Evolutionary conservation across 2,113 vertebrate genomes (phyloP).

Genomic region (Rhinopithecus roxellana): DNA sequence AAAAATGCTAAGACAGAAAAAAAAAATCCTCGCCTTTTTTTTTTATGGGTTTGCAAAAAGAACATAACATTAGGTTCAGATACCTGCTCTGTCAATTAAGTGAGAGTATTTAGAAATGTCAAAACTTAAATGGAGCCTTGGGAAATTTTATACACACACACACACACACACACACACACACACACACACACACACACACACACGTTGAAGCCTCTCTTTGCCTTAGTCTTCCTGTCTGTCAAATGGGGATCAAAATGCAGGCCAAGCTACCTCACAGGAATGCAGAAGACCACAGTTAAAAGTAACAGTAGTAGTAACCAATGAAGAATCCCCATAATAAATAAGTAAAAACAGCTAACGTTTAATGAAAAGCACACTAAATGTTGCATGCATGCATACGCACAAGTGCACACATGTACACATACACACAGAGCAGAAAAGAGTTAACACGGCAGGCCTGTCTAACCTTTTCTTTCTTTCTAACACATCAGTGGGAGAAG

Average conservation of each 20-base stretch:
- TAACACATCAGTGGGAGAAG: too few species aligned
- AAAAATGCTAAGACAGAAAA: not conserved
- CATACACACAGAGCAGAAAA: not conserved
- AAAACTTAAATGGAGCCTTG: too few species aligned
- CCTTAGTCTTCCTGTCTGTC: not conserved
- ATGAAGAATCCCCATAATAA: not conserved
- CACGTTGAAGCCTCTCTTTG: not conserved
- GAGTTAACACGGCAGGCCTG: not conserved
- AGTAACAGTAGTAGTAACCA: constrained; percentile 6
- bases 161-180: too few species aligned
- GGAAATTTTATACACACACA: too few species aligned
- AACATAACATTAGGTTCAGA: not conserved
- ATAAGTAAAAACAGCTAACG: constrained; percentile 1
- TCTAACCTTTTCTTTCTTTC: too few species aligned
- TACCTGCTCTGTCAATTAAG: not conserved
- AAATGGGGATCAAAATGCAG: constrained; percentile 32
- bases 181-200: too few species aligned
- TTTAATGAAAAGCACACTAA: not conserved
- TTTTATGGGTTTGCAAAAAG: not conserved
- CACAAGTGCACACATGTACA: not conserved
- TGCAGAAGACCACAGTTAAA: constrained; percentile 16
- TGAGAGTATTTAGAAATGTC: not conserved
- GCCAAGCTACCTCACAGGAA: not conserved
- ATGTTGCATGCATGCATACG: not conserved
- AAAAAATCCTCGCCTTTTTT: not conserved